These are phyloP conservation scores for Corynorhinus townsendii DNA, from an alignment of 2,113 vertebrate species.

Conservation along the genomic window DNA sequence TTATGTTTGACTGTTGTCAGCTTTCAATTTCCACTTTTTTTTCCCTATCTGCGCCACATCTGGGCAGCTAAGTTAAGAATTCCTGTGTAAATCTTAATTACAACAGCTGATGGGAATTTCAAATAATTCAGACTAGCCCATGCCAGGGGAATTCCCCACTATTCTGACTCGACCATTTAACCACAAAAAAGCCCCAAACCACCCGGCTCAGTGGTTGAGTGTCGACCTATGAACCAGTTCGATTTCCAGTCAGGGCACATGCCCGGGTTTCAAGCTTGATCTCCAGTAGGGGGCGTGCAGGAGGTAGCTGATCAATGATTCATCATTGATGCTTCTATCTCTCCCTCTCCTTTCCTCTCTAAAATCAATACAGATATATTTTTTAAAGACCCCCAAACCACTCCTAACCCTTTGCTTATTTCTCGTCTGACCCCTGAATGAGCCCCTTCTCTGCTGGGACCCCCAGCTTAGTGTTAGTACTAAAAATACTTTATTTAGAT, in stretches of 20 bases:
- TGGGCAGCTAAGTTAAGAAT: not conserved
- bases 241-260: too few relatives aligned
- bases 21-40: not conserved
- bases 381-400: not conserved
- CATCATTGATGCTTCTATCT: too few relatives aligned
- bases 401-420: not conserved
- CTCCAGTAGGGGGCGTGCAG: too few relatives aligned
- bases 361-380: too few relatives aligned
- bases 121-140: not conserved
- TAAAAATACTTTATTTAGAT: not conserved
- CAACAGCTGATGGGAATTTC: not conserved
- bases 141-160: not conserved
- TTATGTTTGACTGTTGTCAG: not conserved
- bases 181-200: not conserved
- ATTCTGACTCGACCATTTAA: not conserved
- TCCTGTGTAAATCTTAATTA: not conserved
- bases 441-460: not conserved
- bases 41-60: not conserved
- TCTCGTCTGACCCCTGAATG: not conserved
- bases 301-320: too few relatives aligned
- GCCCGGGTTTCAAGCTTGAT: too few relatives aligned
- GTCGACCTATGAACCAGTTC: too few relatives aligned
- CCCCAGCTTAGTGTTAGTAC: not conserved
- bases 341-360: too few relatives aligned
- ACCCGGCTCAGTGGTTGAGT: not conserved